Evolutionary conservation across 2,113 vertebrate species (phyloP), one percentile per base, ranked within the genome.

Genomic region (Ranitomeya imitator): DNA sequence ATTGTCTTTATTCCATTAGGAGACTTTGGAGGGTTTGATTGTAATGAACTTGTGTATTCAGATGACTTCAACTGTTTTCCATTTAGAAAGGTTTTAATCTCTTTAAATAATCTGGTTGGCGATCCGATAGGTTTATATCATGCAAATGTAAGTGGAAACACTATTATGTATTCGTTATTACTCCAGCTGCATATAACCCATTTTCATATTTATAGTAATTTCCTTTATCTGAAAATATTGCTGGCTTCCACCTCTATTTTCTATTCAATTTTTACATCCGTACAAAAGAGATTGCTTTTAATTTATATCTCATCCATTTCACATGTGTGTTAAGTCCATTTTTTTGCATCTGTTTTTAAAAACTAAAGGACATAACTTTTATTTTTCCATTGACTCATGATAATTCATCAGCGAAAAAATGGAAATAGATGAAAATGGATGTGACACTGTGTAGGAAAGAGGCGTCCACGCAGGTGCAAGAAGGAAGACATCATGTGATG

Each of bases 141-240:
- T 57, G n/a, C 16, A 67, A 69, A 81, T 81, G 65, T 87, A 59
- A 67, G 45, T 26, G 76, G 61, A 59, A 86, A 86, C 23, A 31
- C 85, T 79, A 79, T 86, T 73, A 87, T 21, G 73, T 59, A 67
- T 71, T 52, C 57, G 26, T 67, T 80, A 67, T 79, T 87, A 81
- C 52, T 80, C 13, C 18, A 81, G 71, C 78, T 81, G 60, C 78
- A 80, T 87, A n/a, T 80, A 79, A 13, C 55, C 19, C 16, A 87
- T 87, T 87, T 81, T 60, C 86, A 87, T 87, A 87, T 87, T 69
- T 81, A 87, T 81, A 59, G 61, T 60, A 52, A 37, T 31, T 79
- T 81, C 52, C 54, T 87, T 71, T 87, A 73, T 65, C 23, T 59
- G 63, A 79, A 73, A 15, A 45, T 71, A 87, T 31, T 18, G 37